Evolutionary conservation across 1,140 invertebrate genomes (phyloP).

Genomic region (Nasonia giraulti): DNA sequence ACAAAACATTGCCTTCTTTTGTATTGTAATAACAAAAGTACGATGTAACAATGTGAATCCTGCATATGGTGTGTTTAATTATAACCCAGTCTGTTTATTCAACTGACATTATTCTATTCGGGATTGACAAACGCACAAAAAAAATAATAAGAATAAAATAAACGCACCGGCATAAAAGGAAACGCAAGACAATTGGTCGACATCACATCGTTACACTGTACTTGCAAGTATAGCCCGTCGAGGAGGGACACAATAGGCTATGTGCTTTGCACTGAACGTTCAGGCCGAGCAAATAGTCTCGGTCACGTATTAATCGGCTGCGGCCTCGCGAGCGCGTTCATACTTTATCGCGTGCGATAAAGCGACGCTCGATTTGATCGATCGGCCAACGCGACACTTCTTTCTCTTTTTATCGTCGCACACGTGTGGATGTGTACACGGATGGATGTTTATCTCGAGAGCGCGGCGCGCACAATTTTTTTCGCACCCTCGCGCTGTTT

Average conservation of each 20-base stretch:
- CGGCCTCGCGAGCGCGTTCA: neutral
- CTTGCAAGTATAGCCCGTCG: neutral
- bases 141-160: neutral
- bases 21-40: neutral
- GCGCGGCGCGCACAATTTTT: neutral
- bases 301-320: constrained; percentile 13
- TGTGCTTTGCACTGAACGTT: neutral
- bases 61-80: no score
- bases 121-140: neutral
- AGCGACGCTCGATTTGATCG: constrained; percentile 20
- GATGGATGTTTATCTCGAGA: no score
- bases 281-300: neutral
- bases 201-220: constrained; percentile 5
- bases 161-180: neutral
- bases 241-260: neutral
- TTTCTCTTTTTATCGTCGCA: neutral
- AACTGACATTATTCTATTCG: no score
- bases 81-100: no score
- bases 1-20: neutral
- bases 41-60: no score
- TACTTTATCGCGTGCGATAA: constrained; percentile 16
- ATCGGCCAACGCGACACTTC: constrained; percentile 20
- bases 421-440: neutral
- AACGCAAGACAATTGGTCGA: neutral
- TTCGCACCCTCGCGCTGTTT: neutral